Percentiles rank a stretch among this genome's conserved stretches.
These are phyloP conservation scores for Belgica antarctica DNA, from an alignment of 2,888 invertebrate genomes.

Conservation along the genomic window DNA sequence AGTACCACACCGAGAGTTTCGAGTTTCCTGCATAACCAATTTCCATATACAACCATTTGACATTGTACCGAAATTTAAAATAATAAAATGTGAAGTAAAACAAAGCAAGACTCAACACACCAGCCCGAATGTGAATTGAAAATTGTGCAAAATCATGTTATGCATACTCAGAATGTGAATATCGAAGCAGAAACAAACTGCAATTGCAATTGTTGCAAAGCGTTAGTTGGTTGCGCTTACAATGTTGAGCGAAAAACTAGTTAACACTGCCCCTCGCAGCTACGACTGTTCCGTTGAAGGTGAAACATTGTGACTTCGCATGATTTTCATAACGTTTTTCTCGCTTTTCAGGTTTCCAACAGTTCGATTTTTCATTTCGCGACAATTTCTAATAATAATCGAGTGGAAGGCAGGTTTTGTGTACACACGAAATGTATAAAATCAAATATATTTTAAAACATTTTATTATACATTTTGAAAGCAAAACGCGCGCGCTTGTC, in stretches of 20 bases:
- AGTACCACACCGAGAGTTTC: conserved; percentile 17
- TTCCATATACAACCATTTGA: conserved; percentile 17
- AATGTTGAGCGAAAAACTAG: conserved; percentile 6
- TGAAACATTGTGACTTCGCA: not conserved
- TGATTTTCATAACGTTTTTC: not conserved
- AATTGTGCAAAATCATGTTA: conserved; percentile 30
- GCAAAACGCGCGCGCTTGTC: conserved; percentile 12
- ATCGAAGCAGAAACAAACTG: not conserved
- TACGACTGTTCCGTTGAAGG: not conserved
- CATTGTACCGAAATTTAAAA: conserved; percentile 29
- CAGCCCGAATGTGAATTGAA: conserved; percentile 23
- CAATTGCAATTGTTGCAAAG: conserved; percentile 23
- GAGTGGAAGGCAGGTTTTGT: conserved; percentile 30
- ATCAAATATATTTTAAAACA: conserved; percentile 1
- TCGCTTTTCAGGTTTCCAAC: conserved; percentile 2
- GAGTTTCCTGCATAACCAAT: conserved; percentile 34
- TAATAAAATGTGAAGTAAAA: conserved; percentile 2
- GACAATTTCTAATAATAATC: conserved; percentile 35
- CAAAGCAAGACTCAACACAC: not conserved
- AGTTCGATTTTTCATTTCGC: conserved; percentile 3
- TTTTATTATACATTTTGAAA: conserved; percentile 23
- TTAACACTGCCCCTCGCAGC: not conserved
- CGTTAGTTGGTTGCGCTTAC: not conserved
- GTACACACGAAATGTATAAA: conserved; percentile 20
- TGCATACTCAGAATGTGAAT: conserved; percentile 1